Conservation (phyloP, 2,113 vertebrate species). For the Ceyx melanurus region DNA sequence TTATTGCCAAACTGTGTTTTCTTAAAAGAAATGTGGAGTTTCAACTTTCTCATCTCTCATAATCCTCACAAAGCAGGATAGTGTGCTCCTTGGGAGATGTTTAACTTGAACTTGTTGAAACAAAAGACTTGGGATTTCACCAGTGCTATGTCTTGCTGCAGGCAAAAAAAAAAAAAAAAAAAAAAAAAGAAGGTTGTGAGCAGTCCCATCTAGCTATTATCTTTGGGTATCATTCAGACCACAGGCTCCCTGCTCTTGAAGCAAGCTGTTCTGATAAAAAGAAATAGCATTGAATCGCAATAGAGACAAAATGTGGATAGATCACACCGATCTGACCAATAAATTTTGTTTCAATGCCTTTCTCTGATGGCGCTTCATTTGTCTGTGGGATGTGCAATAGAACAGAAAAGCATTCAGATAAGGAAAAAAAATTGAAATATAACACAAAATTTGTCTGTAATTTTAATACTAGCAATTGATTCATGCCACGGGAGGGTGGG, state of each 20-base stretch:
- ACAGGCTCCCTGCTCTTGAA: not conserved
- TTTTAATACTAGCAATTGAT: slow-evolving; percentile 54
- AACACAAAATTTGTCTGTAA: slow-evolving; percentile 43
- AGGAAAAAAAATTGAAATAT: slow-evolving; percentile 14
- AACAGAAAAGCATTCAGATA: slow-evolving; percentile 26
- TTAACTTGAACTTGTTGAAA: slow-evolving; percentile 27
- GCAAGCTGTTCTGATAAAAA: not conserved
- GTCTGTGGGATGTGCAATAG: not conserved
- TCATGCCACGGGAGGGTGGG: slow-evolving; percentile 16
- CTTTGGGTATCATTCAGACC: not conserved
- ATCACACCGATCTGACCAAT: slow-evolving; percentile 9
- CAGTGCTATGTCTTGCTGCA: not conserved
- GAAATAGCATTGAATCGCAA: not conserved
- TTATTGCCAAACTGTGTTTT: not conserved
- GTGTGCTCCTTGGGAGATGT: not conserved
- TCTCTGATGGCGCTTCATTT: slow-evolving; percentile 1
- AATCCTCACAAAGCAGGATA: slow-evolving; percentile 7
- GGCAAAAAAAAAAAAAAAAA: not conserved
- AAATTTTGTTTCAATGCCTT: slow-evolving; percentile 19
- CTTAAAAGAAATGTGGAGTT: slow-evolving; percentile 4
- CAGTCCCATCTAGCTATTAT: not conserved
- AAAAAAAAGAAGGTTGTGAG: not conserved
- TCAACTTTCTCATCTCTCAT: not conserved
- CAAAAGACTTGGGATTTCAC: not conserved
- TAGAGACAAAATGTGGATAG: not conserved